Base-by-base conservation (phyloP, 2,797 vertebrate species). In the Diplodus puntazzo region DNA sequence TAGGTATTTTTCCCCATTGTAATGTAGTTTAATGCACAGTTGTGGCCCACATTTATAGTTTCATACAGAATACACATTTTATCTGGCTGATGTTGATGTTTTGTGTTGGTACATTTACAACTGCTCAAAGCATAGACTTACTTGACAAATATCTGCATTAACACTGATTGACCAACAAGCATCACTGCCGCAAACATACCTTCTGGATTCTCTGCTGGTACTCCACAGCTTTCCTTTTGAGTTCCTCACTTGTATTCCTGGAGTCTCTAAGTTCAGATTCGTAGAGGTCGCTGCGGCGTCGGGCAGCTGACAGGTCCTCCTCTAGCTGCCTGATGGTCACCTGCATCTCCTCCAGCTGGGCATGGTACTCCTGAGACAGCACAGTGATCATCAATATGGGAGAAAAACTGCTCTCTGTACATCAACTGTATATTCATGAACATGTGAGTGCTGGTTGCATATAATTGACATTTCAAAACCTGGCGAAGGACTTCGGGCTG, bases 271-370 rank as follows among this genome's bases (percentile, higher is more conserved):
- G 93, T 92, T 99, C 98, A 0, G 97, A 94, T 85, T 99, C 98
- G 0, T 99, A 99, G 61, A 99, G 97, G 92, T 99, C 98, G 0
- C 98, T 99, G 72, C 98, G 97, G 77, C 98, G 96, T 62, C 98
- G 96, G 21, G 98, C 98, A 0, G 97, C 98, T 11, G 97, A 97
- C 25, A 99, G 96, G 85, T 99, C 98, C 87, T 99, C 98, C 89
- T 99, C 98, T 86, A 99, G 92, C 78, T 99, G 98, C 83, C 97
- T 97, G 95, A 99, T 97, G 95, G 98, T 97, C 67, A 99, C 94
- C 79, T 97, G 97, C 98, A 99, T 99, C 87, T 99, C 98, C 85
- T 99, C 98, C 79, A 99, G 95, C 92, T 99, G 98, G 78, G 98
- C 98, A 80, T 99, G 98, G 92, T 99, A 99, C 86, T 99, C 98